Conservation (phyloP, 2,113 vertebrate species). For the Bucco capensis region DNA sequence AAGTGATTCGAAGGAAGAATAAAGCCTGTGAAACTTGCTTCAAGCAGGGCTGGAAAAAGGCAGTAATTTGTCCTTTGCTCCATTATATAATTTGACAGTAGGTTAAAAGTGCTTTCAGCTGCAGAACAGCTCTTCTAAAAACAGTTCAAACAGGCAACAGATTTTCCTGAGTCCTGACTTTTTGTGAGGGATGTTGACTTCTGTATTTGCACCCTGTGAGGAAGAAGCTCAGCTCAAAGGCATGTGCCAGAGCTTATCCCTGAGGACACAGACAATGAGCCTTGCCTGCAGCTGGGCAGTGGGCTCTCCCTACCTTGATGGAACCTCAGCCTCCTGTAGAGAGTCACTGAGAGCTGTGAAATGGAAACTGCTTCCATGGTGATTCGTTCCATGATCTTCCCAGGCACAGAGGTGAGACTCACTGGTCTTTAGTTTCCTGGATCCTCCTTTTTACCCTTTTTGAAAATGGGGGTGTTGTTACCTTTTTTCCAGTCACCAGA, state of each 20-base stretch:
- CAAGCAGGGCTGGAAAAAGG: background rate
- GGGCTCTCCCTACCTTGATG: accelerated
- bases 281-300: background rate
- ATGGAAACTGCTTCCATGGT: too few relatives aligned
- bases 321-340: background rate
- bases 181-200: background rate
- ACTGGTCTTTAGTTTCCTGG: too few relatives aligned
- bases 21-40: background rate
- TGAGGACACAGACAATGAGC: background rate
- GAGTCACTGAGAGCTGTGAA: background rate
- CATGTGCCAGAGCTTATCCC: background rate
- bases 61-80: background rate
- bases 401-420: too few relatives aligned
- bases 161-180: background rate
- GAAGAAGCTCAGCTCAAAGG: background rate
- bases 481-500: too few relatives aligned
- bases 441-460: too few relatives aligned
- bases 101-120: background rate
- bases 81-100: background rate
- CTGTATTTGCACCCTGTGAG: background rate
- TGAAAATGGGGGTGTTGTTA: too few relatives aligned
- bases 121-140: background rate
- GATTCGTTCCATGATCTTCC: too few relatives aligned
- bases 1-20: background rate
- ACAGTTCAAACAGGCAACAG: background rate